A percentile compares a stretch with the other conserved stretches of the same genome.
Evolutionary conservation across 2,888 invertebrate species (phyloP).

Genomic region (Salpingus planirostris): DNA sequence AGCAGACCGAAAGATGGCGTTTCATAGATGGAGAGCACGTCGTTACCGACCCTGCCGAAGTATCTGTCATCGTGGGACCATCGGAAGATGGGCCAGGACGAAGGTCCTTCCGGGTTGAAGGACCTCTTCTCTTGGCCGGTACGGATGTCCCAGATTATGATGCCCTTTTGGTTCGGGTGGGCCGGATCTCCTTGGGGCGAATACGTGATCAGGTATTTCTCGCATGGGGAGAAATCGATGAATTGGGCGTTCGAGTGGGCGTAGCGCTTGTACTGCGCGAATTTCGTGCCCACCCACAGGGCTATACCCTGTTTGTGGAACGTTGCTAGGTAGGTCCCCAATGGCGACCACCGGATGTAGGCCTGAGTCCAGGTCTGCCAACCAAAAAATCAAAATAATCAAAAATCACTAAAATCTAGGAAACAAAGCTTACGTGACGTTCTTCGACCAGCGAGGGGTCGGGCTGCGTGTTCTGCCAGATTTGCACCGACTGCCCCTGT

Average conservation of each 20-base stretch:
- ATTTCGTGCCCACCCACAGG: constrained; percentile 94
- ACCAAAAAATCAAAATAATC: constrained; percentile 8
- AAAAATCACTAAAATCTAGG: constrained; percentile 2
- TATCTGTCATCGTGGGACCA: constrained; percentile 96
- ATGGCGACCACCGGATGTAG: constrained; percentile 94
- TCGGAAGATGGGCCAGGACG: constrained; percentile 88
- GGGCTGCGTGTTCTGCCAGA: constrained; percentile 84
- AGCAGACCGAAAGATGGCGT: constrained; percentile 91
- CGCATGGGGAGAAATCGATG: constrained; percentile 96
- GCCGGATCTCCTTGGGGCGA: constrained; percentile 66
- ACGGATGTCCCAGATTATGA: constrained; percentile 93
- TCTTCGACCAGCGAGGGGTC: constrained; percentile 78
- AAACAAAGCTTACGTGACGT: constrained; percentile 54
- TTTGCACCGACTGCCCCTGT: constrained; percentile 60
- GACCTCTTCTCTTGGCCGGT: constrained; percentile 89
- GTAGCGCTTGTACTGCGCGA: constrained; percentile 86
- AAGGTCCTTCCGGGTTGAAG: constrained; percentile 73
- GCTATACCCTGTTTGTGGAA: constrained; percentile 94
- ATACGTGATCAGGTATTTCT: constrained; percentile 93
- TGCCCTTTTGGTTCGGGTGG: constrained; percentile 64
- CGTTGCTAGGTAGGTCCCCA: constrained; percentile 93
- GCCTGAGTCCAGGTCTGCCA: constrained; percentile 89
- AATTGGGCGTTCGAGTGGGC: constrained; percentile 84
- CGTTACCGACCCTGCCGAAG: constrained; percentile 75
- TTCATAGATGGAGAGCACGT: constrained; percentile 87